phyloP scores from a whole-genome alignment of 2,888 invertebrate species.

The Troides aeacus region DNA sequence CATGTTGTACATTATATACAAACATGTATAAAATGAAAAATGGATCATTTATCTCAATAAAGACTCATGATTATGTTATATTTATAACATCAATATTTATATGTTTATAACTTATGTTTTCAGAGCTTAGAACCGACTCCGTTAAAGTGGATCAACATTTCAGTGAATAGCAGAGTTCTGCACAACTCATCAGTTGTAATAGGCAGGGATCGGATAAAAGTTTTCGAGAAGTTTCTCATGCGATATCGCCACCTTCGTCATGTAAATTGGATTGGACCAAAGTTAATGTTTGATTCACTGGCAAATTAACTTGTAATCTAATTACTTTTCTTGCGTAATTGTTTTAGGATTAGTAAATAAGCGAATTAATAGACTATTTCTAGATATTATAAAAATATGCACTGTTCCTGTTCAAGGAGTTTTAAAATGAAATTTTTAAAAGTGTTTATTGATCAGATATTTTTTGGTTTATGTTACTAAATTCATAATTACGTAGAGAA shows the following conservation, averaged over 20 bases:
- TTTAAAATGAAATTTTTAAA: too few relatives aligned
- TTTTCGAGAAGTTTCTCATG: conserved; percentile 74
- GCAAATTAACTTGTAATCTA: conserved; percentile 68
- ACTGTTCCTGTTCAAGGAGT: too few relatives aligned
- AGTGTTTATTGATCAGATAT: too few relatives aligned
- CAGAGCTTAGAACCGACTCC: conserved; percentile 49
- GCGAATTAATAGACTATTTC: too few relatives aligned
- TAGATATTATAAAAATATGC: too few relatives aligned
- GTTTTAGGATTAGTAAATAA: background rate
- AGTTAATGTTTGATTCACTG: conserved; percentile 71
- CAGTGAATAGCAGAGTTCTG: conserved; percentile 69
- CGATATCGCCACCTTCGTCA: conserved; percentile 78
- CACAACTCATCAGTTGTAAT: conserved; percentile 75
- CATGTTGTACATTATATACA: too few relatives aligned
- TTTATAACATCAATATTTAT: background rate
- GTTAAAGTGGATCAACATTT: conserved; percentile 57
- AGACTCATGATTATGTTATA: too few relatives aligned
- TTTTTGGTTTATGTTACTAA: too few relatives aligned
- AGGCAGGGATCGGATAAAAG: conserved; percentile 75
- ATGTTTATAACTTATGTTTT: background rate
- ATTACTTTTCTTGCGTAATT: conserved; percentile 37
- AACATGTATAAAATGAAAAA: too few relatives aligned
- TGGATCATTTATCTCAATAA: too few relatives aligned
- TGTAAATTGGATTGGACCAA: conserved; percentile 72
- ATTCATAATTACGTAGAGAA: too few relatives aligned